Conservation (phyloP, 2,888 invertebrate genomes). For the Halictus ligatus region DNA sequence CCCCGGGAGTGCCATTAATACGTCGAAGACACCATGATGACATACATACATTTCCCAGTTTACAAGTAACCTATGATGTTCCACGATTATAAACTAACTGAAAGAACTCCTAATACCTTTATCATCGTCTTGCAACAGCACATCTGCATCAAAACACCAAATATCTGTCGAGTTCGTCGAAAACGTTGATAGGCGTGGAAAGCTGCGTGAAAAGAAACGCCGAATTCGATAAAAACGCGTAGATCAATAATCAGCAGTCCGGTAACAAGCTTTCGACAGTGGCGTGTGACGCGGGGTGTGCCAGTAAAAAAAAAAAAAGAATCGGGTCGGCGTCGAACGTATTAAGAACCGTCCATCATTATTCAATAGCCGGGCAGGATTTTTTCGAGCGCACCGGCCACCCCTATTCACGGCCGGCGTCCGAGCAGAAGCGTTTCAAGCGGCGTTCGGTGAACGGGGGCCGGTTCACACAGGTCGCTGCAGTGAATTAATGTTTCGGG, state of each 20-base stretch:
- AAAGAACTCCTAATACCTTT: no score
- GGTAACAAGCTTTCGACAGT: neutral
- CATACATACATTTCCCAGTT: no score
- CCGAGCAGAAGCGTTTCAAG: conserved; percentile 45
- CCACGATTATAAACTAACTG: no score
- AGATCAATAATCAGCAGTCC: neutral
- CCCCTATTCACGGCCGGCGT: conserved; percentile 11
- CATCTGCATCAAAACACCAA: neutral
- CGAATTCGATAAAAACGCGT: neutral
- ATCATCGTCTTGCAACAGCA: neutral
- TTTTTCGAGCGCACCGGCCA: conserved; percentile 2
- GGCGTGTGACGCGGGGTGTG: neutral
- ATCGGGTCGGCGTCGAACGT: neutral
- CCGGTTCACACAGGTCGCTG: conserved; percentile 29
- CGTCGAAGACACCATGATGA: no score
- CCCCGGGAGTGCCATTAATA: no score
- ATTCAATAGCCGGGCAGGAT: conserved; percentile 3
- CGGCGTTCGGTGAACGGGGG: conserved; percentile 14
- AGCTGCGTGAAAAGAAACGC: neutral
- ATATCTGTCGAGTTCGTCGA: neutral
- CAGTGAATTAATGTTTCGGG: conserved; percentile 46
- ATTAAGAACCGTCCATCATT: conserved; percentile 9
- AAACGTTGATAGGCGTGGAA: neutral
- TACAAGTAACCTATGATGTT: no score
- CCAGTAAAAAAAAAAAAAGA: neutral